Conservation (phyloP, 2,113 vertebrate species). For the Corythaixoides concolor region DNA sequence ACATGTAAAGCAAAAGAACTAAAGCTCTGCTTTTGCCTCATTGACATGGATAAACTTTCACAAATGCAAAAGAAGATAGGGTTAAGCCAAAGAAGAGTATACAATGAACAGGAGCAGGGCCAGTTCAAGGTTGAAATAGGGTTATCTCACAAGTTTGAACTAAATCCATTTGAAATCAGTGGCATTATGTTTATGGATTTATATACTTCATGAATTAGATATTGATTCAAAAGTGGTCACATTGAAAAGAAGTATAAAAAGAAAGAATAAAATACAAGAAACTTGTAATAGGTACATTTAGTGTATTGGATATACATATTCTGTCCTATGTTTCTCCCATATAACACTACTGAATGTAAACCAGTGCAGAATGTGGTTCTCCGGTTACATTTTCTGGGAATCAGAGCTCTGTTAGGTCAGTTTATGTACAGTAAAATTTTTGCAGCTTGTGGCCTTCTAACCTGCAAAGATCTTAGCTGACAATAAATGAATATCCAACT, state of each 20-base stretch:
- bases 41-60: not conserved
- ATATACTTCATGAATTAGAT: not conserved
- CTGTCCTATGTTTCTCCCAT: not conserved
- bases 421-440: conserved; percentile 12
- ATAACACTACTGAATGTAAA: not conserved
- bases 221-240: not conserved
- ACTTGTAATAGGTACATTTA: not conserved
- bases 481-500: conserved; percentile 28
- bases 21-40: not conserved
- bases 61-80: not conserved
- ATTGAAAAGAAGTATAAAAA: not conserved
- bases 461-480: not conserved
- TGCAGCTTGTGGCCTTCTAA: not conserved
- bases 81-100: not conserved
- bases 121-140: not conserved
- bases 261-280: not conserved
- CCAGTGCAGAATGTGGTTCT: not conserved
- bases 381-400: not conserved
- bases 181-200: not conserved
- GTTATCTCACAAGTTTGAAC: not conserved
- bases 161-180: not conserved
- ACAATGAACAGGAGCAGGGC: not conserved
- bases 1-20: not conserved
- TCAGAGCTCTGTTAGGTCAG: not conserved
- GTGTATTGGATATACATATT: not conserved